Percentiles rank a stretch among this genome's conserved stretches.
Conservation (phyloP, 2,888 invertebrate species). For the Scelioninae gen. 1 region DNA sequence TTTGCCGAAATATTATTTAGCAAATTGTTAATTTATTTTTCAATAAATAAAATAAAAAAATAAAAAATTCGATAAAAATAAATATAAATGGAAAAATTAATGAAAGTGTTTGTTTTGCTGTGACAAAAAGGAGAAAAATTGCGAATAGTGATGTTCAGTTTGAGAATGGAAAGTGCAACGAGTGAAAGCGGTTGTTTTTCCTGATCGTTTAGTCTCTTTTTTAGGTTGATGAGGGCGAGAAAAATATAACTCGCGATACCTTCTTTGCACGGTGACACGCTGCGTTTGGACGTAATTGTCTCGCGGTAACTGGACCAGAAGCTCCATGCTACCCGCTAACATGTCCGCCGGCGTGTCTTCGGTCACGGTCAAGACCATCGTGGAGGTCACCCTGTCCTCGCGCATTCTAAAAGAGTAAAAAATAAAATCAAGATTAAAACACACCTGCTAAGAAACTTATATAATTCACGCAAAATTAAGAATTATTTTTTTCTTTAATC, state of each 20-base stretch:
- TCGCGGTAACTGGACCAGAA: constrained; percentile 87
- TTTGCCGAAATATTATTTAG: too few relatives aligned
- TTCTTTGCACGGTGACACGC: constrained; percentile 81
- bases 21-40: too few relatives aligned
- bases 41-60: too few relatives aligned
- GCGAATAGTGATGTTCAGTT: constrained; percentile 47
- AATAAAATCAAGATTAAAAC: constrained; percentile 50
- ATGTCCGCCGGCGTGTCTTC: constrained; percentile 89
- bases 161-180: constrained; percentile 34
- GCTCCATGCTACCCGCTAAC: constrained; percentile 89
- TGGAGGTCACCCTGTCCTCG: constrained; percentile 80
- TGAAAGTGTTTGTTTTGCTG: constrained; percentile 10
- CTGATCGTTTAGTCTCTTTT: not conserved
- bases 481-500: too few relatives aligned
- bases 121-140: constrained; percentile 36
- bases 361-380: constrained; percentile 85
- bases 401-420: constrained; percentile 77
- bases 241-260: constrained; percentile 72
- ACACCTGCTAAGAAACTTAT: not conserved
- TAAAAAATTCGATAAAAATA: too few relatives aligned
- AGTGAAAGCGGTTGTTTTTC: constrained; percentile 40
- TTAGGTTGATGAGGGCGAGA: too few relatives aligned
- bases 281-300: constrained; percentile 81
- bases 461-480: not conserved
- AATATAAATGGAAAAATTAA: constrained; percentile 24